Evolutionary conservation across 2,797 vertebrate genomes (phyloP), one percentile per base, ranked within the genome.

Genomic region (Bryconaethiops microstoma): DNA sequence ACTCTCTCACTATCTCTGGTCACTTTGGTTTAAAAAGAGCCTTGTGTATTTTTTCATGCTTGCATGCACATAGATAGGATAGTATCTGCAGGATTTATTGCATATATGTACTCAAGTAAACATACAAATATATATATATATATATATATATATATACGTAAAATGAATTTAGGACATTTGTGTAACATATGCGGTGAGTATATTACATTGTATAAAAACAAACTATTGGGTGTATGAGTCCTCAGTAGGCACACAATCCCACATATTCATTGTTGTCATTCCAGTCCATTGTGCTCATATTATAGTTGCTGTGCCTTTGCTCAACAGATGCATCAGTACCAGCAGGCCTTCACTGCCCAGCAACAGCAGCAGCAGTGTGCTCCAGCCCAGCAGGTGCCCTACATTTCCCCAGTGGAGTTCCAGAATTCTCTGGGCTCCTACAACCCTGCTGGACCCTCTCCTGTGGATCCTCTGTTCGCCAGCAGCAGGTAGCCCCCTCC

Each of bases 321-420:
- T 50, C 69, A 87, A 67, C 90, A 98, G 96, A 90, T 97, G 93
- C 97, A 98, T 87, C 97, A 97, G 74, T 97, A 97, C 87, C 97
- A 98, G 88, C 97, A 98, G 89, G 92, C 95, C 73, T 95, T 97
- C 89, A 87, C 95, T 74, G 96, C 96, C 77, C 96, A 97, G 50
- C 93, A n/a, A n/a, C n/a, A 95, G 17, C 60, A 63, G 23, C 90
- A 93, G 84, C 92, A 87, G 6, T 95, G 95, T 17, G 93, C 92
- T 5, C 94, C 87, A 14, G 72, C 86, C 65, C 94, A 94, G 90
- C 95, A 91, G 59, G 93, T 95, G 25, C 91, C 95, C n/a, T 95
- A 96, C 74, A 89, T 96, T 77, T 97, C 96, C 83, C 95, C 96
- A 29, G 95, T 95, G 87, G 97, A 99, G 81, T 96, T 96, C 86